phyloP scores from a whole-genome alignment of 2,113 vertebrate genomes.

The Ophiodon elongatus region DNA sequence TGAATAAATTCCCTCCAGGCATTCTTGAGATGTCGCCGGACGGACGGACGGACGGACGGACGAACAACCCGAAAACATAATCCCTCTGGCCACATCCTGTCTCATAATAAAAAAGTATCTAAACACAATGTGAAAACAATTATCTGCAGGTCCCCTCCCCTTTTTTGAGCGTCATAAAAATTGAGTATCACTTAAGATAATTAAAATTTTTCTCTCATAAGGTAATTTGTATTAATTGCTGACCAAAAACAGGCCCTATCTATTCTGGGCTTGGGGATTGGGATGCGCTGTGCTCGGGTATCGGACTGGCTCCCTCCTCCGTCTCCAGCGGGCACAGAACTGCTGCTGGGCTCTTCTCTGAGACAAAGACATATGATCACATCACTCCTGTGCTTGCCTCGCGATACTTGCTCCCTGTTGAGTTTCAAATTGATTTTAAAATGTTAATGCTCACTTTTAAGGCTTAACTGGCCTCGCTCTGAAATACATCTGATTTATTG shows the following conservation, averaged over 20 bases:
- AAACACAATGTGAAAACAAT: not conserved
- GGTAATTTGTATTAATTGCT: not conserved
- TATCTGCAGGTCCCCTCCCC: too few relatives aligned
- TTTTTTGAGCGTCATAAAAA: too few relatives aligned
- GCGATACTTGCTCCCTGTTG: not conserved
- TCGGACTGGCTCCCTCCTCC: not conserved
- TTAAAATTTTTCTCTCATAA: too few relatives aligned
- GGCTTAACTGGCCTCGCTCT: not conserved
- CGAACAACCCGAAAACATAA: too few relatives aligned
- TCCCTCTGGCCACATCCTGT: too few relatives aligned
- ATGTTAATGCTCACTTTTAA: not conserved
- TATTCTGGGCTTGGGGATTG: not conserved
- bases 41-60: too few relatives aligned
- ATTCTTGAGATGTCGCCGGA: not conserved
- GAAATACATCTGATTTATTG: not conserved
- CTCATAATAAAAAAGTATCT: not conserved
- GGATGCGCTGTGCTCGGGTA: not conserved
- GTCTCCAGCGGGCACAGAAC: not conserved
- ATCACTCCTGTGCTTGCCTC: not conserved
- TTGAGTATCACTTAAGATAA: too few relatives aligned
- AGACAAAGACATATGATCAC: not conserved
- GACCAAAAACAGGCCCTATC: not conserved
- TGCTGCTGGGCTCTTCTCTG: not conserved
- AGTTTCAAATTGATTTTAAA: not conserved
- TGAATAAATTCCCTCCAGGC: too few relatives aligned